Conservation (phyloP, 2,113 vertebrate genomes). For the Fregetta grallaria region DNA sequence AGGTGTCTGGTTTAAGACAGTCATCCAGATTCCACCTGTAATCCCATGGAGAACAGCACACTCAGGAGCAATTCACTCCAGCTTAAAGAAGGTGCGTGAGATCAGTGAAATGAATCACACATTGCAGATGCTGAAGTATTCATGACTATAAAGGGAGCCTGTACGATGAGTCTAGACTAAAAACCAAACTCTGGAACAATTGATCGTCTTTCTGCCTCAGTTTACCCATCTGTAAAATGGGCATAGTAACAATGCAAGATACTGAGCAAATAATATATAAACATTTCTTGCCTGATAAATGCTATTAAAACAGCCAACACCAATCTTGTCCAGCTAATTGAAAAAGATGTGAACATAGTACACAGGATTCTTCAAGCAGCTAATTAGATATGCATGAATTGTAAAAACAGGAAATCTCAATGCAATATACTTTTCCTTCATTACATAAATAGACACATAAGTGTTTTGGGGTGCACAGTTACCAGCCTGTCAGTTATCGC, state of each 20-base stretch:
- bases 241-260: accelerated
- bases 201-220: background rate
- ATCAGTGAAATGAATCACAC: accelerated
- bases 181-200: background rate
- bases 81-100: background rate
- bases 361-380: background rate
- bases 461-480: background rate
- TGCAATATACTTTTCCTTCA: background rate
- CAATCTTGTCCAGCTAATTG: background rate
- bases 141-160: background rate
- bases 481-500: background rate
- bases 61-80: background rate
- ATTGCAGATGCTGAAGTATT: background rate
- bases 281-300: background rate
- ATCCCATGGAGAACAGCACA: background rate
- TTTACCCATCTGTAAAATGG: background rate
- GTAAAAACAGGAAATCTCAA: slow-evolving; percentile 44
- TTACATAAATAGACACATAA: background rate
- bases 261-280: background rate
- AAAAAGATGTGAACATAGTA: background rate
- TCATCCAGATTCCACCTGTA: background rate
- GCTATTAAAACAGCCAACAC: background rate
- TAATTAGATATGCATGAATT: background rate
- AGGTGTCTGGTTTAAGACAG: background rate
- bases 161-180: background rate